phyloP scores from a whole-genome alignment of 2,888 invertebrate genomes.

The Leptinotarsa juncta region DNA sequence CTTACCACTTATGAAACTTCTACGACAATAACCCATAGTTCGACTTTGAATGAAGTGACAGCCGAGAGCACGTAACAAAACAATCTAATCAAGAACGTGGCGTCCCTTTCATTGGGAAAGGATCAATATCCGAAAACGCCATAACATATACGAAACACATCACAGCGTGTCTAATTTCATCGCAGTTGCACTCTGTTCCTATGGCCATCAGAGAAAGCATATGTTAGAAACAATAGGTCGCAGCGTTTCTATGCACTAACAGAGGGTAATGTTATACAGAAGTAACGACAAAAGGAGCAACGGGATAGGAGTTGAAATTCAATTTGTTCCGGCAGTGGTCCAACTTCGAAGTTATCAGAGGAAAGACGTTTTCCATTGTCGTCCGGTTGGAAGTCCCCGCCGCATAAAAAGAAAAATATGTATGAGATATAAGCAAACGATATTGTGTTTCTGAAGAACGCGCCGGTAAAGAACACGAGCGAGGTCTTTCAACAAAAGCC shows the following conservation, averaged over 20 bases:
- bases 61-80: constrained; percentile 11
- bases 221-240: constrained; percentile 23
- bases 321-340: constrained; percentile 46
- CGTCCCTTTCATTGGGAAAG: constrained; percentile 2
- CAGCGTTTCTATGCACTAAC: constrained; percentile 4
- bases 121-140: constrained; percentile 27
- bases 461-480: background rate
- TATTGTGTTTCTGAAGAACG: constrained; percentile 10
- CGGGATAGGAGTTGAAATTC: constrained; percentile 36
- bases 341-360: constrained; percentile 42
- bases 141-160: constrained; percentile 22
- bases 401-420: constrained; percentile 20
- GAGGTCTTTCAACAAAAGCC: background rate
- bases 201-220: constrained; percentile 13
- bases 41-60: background rate
- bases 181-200: background rate
- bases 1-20: no score
- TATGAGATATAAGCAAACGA: constrained; percentile 20
- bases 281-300: constrained; percentile 20
- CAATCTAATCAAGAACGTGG: constrained; percentile 21
- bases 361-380: constrained; percentile 23
- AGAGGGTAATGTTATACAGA: constrained; percentile 11
- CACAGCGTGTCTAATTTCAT: constrained; percentile 28
- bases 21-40: background rate
- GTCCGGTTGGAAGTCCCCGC: constrained; percentile 11